These are phyloP conservation scores for Actinostola sp. DNA, from an alignment of 92 coral and sea anemone species.

Conservation along the genomic window DNA sequence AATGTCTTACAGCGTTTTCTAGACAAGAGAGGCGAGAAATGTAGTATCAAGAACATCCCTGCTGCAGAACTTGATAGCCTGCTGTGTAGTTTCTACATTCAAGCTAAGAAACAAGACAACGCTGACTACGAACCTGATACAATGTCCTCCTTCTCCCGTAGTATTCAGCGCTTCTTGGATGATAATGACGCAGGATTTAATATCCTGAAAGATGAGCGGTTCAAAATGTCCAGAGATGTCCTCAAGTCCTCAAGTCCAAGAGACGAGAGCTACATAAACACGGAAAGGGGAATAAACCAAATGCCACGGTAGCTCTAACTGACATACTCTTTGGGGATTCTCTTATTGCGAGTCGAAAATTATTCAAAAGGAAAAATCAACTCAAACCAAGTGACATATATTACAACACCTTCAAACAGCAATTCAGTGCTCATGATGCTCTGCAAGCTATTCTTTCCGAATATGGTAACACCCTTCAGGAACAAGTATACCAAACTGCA, in stretches of 20 bases:
- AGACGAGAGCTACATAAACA: conserved; percentile 17
- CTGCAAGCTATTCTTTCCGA: too few relatives aligned
- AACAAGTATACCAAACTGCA: too few relatives aligned
- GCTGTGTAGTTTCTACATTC: conserved; percentile 32
- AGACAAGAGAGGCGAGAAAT: conserved; percentile 6
- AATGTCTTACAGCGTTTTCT: conserved; percentile 34
- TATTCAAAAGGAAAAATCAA: conserved; percentile 1
- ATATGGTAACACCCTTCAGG: too few relatives aligned
- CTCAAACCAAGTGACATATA: conserved; percentile 22
- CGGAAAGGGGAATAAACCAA: conserved; percentile 33
- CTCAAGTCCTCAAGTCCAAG: conserved; percentile 27
- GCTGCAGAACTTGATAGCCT: conserved; percentile 37
- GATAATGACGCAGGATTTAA: conserved; percentile 14
- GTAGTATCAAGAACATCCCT: conserved; percentile 22
- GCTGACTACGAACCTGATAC: conserved; percentile 42
- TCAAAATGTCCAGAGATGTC: conserved; percentile 29
- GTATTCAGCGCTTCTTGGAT: conserved; percentile 41
- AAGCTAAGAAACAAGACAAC: conserved; percentile 26
- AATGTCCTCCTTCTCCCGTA: conserved; percentile 33
- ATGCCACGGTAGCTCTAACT: conserved; percentile 21
- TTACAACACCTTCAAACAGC: conserved; percentile 2
- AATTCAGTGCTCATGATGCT: conserved; percentile 22
- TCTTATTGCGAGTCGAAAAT: conserved; percentile 1
- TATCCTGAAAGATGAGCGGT: conserved; percentile 27
- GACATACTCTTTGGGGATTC: conserved; percentile 21